These are phyloP conservation scores for Brachyptera risi DNA, from an alignment of 2,888 invertebrate genomes.

Conservation along the genomic window DNA sequence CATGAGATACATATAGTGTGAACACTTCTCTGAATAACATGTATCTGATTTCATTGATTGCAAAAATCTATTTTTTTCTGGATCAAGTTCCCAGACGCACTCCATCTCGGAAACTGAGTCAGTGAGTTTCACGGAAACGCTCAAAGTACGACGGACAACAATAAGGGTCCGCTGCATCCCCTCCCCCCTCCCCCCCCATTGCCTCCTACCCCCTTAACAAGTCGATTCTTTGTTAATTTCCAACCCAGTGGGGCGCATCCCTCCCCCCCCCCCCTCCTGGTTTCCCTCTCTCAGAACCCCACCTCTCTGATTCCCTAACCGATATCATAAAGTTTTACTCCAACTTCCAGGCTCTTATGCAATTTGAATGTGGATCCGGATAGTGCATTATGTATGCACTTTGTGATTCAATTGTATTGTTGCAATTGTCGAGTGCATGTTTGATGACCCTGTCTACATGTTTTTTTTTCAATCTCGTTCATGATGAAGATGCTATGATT, in stretches of 20 bases:
- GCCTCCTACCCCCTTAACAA: neutral
- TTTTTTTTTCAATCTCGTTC: no score
- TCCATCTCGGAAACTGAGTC: constrained; percentile 12
- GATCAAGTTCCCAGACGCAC: neutral
- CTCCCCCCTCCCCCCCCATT: no score
- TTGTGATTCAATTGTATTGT: no score
- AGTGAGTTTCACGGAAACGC: constrained; percentile 6
- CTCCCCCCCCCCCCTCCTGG: neutral
- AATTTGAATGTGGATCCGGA: no score
- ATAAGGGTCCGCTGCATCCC: constrained; percentile 13
- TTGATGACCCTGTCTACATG: no score
- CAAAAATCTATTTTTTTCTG: neutral
- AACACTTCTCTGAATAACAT: no score
- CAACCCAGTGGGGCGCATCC: constrained; percentile 20
- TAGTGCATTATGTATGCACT: no score
- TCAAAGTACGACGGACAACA: constrained; percentile 11
- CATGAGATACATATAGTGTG: no score
- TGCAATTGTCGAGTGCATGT: no score
- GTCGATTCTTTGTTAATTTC: constrained; percentile 19
- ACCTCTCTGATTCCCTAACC: neutral
- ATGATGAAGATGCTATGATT: no score
- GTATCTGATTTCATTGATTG: no score
- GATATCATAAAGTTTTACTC: neutral
- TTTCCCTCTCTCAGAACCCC: neutral
- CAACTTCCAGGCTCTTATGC: no score